phyloP scores from a whole-genome alignment of 2,113 vertebrate species.

The Ploceus nigricollis region DNA sequence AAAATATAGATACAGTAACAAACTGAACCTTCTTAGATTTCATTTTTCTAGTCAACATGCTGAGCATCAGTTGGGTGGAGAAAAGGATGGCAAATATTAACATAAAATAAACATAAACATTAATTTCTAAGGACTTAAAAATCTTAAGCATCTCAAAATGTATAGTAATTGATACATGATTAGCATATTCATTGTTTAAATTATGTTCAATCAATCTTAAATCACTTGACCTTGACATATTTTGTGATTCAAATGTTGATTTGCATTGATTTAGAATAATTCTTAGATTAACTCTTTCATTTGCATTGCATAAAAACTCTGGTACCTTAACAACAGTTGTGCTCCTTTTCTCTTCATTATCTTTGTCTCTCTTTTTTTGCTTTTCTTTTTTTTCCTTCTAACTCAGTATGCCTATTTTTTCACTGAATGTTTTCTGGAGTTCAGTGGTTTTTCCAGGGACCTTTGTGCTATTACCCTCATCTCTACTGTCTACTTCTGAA shows the following conservation, averaged over 20 bases:
- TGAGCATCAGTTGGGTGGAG: background rate
- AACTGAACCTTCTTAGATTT: background rate
- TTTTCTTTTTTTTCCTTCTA: background rate
- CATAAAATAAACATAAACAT: background rate
- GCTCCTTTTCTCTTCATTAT: background rate
- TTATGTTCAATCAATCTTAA: slow-evolving; percentile 15
- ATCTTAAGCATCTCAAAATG: background rate
- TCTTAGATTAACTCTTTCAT: background rate
- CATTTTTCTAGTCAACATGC: background rate
- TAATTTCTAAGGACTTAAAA: background rate
- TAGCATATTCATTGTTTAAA: background rate
- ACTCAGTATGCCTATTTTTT: background rate
- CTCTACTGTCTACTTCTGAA: background rate
- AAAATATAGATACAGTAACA: background rate
- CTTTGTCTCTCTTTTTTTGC: background rate
- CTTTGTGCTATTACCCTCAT: background rate
- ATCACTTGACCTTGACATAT: background rate
- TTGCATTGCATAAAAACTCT: background rate
- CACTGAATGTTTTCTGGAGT: background rate
- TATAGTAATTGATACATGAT: background rate
- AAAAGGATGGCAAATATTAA: background rate
- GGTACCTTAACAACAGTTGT: background rate
- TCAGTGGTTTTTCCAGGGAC: background rate
- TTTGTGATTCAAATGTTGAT: slow-evolving; percentile 1
- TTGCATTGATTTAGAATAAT: slow-evolving; percentile 5